Evolutionary conservation across 2,113 vertebrate genomes (phyloP).

Genomic region (Ceyx cyanopectus): DNA sequence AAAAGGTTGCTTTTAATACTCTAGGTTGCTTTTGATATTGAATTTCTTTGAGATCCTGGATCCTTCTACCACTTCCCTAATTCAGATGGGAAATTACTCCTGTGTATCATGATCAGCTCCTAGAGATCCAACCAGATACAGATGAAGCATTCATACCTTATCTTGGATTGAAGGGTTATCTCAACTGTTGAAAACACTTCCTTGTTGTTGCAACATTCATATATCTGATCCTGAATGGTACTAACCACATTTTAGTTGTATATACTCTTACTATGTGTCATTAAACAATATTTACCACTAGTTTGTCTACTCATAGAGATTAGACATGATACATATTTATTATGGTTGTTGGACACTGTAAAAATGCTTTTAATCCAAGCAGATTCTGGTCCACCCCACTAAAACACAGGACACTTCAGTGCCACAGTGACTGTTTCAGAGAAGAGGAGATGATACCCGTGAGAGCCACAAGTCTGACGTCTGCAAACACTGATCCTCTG

Average conservation of each 20-base stretch:
- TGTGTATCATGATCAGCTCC: neutral
- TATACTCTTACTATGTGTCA: neutral
- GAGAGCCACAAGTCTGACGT: neutral
- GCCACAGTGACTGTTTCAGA: neutral
- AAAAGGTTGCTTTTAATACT: neutral
- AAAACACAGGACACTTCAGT: neutral
- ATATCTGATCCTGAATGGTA: neutral
- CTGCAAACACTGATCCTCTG: neutral
- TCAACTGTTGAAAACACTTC: slow-evolving; percentile 1
- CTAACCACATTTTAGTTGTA: neutral
- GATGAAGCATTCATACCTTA: neutral
- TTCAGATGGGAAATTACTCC: neutral
- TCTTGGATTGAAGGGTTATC: neutral
- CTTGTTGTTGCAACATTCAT: neutral
- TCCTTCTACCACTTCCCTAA: slow-evolving; percentile 11
- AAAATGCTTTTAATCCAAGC: neutral
- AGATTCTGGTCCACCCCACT: neutral
- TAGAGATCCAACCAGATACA: neutral
- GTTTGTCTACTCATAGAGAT: neutral
- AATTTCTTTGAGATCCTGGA: neutral
- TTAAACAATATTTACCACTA: neutral
- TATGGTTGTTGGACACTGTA: neutral
- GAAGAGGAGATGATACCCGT: neutral
- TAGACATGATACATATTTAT: neutral
- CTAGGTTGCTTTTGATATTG: neutral